Base-by-base conservation (phyloP, 2,888 invertebrate genomes). In the Brassicogethes aeneus region DNA sequence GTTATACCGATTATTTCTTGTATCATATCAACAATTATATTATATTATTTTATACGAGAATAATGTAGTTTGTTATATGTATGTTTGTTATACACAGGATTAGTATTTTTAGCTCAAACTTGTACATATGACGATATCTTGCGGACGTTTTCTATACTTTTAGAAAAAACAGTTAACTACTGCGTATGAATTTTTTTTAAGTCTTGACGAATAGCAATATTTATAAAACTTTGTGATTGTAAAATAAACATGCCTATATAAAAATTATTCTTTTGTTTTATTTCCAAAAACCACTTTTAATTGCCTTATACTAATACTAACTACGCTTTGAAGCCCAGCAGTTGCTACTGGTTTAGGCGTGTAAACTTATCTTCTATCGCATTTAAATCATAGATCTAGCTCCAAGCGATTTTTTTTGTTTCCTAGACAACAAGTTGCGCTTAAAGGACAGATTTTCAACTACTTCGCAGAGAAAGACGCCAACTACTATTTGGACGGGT, bases 151-250 rank as follows among this genome's bases (percentile, higher is more conserved):
- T 66, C 64, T 65, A 66, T 62, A 56, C 58, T 62, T 54, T 45
- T 64, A 63, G 64, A 62, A 61, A 60, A 60, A 59, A 64, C 61
- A 65, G 64, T 62, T 64, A 64, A n/a, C 57, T 64, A 64, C 60
- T 63, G 59, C 64, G 62, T 63, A 64, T 59, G 63, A 62, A 51
- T 51, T 56, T 65, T 66, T 64, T 66, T 67, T 66, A 64, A 67
- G 59, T 66, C 65, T 65, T 62, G 59, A 64, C 57, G 56, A 60
- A 68, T 66, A 68, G 67, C 67, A 68, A 68, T 68, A 68, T 68
- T 66, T 66, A 66, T 66, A 66, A 64, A 65, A 60, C 60, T 65
- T 65, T 66, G 67, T 68, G 67, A 68, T 67, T 66, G 66, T 68
- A 66, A 65, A 62, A 65, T 59, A 58, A 56, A 56, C 49, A 57